A percentile compares a stretch with the other conserved stretches of the same genome.
These are phyloP conservation scores for Aptenodytes forsteri DNA, from an alignment of 2,113 vertebrate species.

Conservation along the genomic window DNA sequence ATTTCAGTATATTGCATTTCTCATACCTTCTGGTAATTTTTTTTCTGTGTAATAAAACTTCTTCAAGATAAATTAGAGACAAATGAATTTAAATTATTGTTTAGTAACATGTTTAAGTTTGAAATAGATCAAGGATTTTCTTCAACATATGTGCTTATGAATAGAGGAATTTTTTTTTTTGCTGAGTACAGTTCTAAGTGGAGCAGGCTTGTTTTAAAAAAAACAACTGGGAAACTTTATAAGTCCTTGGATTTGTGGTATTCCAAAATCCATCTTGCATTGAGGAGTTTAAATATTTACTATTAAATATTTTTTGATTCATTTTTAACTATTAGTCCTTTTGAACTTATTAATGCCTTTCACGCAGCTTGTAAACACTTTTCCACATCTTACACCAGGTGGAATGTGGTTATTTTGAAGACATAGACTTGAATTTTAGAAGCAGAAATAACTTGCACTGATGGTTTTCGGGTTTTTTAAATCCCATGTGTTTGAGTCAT, in stretches of 20 bases:
- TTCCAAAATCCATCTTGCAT: not conserved
- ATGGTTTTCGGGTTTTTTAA: rapidly evolving
- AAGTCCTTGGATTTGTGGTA: not conserved
- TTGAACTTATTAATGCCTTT: not conserved
- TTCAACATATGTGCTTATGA: not conserved
- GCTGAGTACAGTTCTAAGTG: not conserved
- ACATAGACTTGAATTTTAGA: not conserved
- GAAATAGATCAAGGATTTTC: not conserved
- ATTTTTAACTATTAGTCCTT: not conserved
- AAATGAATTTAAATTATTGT: not conserved
- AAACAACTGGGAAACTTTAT: not conserved
- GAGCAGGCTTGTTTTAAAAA: not conserved
- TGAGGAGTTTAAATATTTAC: not conserved
- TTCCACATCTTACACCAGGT: not conserved
- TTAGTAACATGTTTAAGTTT: not conserved
- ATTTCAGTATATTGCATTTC: not conserved
- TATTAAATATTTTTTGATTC: not conserved
- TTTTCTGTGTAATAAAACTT: not conserved
- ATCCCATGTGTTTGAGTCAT: not conserved
- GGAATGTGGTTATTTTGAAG: not conserved
- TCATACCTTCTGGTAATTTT: not conserved
- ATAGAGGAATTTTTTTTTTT: not conserved
- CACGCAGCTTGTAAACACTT: not conserved
- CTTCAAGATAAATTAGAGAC: not conserved
- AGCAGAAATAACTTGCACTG: not conserved